Evolutionary conservation across 2,797 vertebrate species (phyloP), one percentile per base, ranked within the genome.

Genomic region (Lemur catta): DNA sequence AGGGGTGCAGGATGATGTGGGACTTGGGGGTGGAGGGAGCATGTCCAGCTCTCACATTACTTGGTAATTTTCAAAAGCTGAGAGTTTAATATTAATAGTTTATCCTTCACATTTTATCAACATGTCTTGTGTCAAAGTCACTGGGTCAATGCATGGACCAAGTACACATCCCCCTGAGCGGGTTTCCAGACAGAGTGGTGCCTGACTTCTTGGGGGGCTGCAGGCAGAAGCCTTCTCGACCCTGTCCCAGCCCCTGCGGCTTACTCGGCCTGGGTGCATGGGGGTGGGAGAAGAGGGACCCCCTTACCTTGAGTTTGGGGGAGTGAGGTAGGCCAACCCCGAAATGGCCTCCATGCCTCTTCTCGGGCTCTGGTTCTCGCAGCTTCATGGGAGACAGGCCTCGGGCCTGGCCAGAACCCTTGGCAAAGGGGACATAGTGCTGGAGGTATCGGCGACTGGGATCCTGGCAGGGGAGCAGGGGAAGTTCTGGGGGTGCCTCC

Each of bases 291-390:
- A 33, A 92, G n/a, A 74, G 50, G 61, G 50, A 35, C 22, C 38
- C 7, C 38, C 76, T 97, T 92, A 97, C 97, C 97, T 98, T 98
- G 81, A 92, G 2, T 93, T 85, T 98, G 50, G 97, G 97, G 46
- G 94, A 94, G 20, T 91, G 63, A 79, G 95, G 96, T n/a, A 67
- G 95, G 67, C 85, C 72, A 41, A 22, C 35, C 7, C 10, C 91
- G 9, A 92, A 84, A 24, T 84, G 24, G 24, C 20, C 41, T 20
- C 97, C 94, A 20, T 90, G 69, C 50, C 55, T 94, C 84, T 93
- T 98, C 79, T 96, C 93, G 0, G 35, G 20, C 50, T 97, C 97
- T 48, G 57, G 46, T 28, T 97, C 97, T 84, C 80, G 76, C 2
- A 88, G 1, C 4, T 7, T 38, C 17, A 84, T 8, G 35, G 95